phyloP scores from a whole-genome alignment of 2,888 invertebrate genomes.

The Pycnomerus fuliginosus region DNA sequence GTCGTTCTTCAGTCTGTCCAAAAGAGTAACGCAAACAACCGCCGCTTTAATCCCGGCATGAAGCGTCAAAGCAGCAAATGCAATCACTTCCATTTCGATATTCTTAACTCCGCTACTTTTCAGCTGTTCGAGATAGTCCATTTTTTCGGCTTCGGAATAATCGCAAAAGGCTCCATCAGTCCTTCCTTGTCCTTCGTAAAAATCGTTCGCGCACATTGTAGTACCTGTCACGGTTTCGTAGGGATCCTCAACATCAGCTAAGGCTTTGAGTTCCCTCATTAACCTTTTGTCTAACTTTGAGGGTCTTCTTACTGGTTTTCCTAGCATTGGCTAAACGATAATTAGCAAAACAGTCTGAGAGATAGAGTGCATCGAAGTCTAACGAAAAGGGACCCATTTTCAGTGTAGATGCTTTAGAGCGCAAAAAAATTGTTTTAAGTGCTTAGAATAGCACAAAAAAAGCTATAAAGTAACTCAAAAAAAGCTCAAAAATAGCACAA shows the following conservation, averaged over 20 bases:
- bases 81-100: conserved; percentile 96
- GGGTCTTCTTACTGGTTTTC: conserved; percentile 77
- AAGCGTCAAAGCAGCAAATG: conserved; percentile 91
- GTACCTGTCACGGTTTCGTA: conserved; percentile 87
- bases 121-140: conserved; percentile 77
- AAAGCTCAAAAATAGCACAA: too few relatives aligned
- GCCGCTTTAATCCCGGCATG: conserved; percentile 91
- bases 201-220: conserved; percentile 96
- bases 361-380: too few relatives aligned
- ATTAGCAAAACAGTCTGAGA: too few relatives aligned
- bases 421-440: too few relatives aligned
- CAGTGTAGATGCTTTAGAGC: too few relatives aligned
- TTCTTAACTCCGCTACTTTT: conserved; percentile 82
- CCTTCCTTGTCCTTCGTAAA: conserved; percentile 97
- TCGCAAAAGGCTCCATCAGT: conserved; percentile 97
- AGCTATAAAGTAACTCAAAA: too few relatives aligned
- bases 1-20: conserved; percentile 92
- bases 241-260: conserved; percentile 76
- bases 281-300: conserved; percentile 82
- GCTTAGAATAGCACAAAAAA: too few relatives aligned
- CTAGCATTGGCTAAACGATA: conserved; percentile 88
- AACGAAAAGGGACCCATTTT: too few relatives aligned
- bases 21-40: conserved; percentile 89
- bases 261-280: conserved; percentile 73
- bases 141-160: conserved; percentile 86